These are phyloP conservation scores for Drosophila tanythrix DNA, from an alignment of 2,888 invertebrate species.

Conservation along the genomic window DNA sequence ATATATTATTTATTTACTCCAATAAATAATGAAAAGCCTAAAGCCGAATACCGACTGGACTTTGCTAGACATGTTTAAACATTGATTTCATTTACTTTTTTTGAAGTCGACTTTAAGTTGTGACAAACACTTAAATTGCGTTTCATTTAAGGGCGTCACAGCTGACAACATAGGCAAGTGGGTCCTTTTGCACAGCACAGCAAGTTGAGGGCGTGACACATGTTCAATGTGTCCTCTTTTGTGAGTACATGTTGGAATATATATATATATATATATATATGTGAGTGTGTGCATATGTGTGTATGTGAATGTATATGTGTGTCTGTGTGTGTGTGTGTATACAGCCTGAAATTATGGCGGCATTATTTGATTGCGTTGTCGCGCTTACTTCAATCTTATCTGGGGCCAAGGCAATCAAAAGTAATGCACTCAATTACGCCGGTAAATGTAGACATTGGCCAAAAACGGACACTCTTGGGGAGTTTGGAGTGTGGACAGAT, in stretches of 20 bases:
- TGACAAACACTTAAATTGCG: neutral
- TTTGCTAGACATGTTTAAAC: neutral
- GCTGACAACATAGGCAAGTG: conserved; percentile 3
- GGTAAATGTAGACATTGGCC: conserved; percentile 50
- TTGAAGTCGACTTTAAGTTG: neutral
- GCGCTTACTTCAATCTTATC: conserved; percentile 46
- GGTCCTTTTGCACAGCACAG: neutral
- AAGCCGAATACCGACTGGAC: neutral
- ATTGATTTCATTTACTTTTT: neutral
- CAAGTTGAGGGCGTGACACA: conserved; percentile 17
- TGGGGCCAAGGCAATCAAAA: conserved; percentile 59
- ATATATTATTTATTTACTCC: neutral
- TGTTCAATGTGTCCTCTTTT: neutral
- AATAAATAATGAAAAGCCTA: too few species aligned
- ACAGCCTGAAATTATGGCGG: conserved; percentile 44
- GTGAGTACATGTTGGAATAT: neutral
- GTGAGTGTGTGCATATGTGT: neutral
- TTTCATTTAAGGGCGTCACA: neutral
- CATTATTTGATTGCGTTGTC: conserved; percentile 65
- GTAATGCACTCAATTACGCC: conserved; percentile 77
- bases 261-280: neutral
- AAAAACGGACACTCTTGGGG: neutral
- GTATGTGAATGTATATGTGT: neutral
- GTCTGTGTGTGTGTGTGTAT: conserved; percentile 13
- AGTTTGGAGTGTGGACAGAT: neutral